Base-by-base conservation (phyloP, 2,888 invertebrate species). In the Unio pictorum region DNA sequence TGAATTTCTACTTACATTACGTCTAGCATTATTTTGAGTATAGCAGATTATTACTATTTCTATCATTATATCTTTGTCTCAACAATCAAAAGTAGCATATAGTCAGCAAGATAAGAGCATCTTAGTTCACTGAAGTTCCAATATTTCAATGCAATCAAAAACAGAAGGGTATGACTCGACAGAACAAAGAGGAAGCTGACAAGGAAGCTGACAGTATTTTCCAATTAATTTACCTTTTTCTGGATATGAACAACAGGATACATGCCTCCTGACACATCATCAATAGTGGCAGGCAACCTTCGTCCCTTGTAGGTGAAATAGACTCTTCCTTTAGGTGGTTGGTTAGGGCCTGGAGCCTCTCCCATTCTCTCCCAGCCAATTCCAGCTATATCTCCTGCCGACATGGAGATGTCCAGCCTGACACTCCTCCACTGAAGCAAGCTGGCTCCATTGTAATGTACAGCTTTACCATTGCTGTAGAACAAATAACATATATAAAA, bases 211-310 rank as follows among this genome's bases (percentile, higher is more conserved):
- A 58, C 18, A 60, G 23, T 1, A 45, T 45, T 45, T 34, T 34
- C 34, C 34, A 34, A 34, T 34, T 26, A 18, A 55, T 66, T 64
- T 67, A 87, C 89, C 84, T 89, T 89, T 76, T 89, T 90, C 82
- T 90, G 89, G 55, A 90, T 86, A 74, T 90, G 90, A 17, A 90
- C 86, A 30, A 89, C 88, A 34, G 90, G 90, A 74, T 84, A 89
- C 84, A 90, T 82, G 3, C 83, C 86, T 5, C 88, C 87, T 17
- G 86, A 82, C 6, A 89, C 89, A 75, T 89, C 88, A 66, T 89
- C 89, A 55, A 90, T 84, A n/a, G 81, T 82, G 3, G 85, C 79
- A n/a, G 81, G 76, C 45, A 89, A 81, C 28, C 85, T 72, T 61
- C 86, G 80, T 3, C 90, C 90, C 74, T 89, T 89, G 73, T 87